Percentiles rank a stretch among this genome's conserved stretches.
These are phyloP conservation scores for Rhagophthalmus giganteus DNA, from an alignment of 2,888 invertebrate genomes.

Conservation along the genomic window DNA sequence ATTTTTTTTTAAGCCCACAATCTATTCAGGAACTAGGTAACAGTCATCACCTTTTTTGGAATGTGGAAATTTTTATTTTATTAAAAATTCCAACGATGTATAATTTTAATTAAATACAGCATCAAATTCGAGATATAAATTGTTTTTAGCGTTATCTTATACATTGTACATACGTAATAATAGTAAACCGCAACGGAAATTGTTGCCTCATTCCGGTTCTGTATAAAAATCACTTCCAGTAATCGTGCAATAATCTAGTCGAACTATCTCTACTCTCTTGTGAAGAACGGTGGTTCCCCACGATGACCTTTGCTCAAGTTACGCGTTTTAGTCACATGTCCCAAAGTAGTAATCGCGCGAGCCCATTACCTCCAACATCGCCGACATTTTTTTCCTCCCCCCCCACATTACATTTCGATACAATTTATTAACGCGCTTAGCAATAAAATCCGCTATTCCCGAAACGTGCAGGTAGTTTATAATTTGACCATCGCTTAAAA, in stretches of 20 bases:
- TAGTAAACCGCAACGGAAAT: not conserved
- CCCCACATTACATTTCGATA: not conserved
- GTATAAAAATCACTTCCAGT: not conserved
- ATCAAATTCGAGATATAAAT: too few species aligned
- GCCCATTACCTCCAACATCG: not conserved
- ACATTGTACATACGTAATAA: too few species aligned
- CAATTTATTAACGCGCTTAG: not conserved
- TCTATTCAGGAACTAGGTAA: too few species aligned
- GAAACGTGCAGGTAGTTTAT: not conserved
- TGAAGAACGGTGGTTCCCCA: constrained; percentile 28
- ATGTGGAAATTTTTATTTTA: too few species aligned
- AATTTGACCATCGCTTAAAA: not conserved
- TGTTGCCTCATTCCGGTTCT: not conserved
- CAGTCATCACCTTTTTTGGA: too few species aligned
- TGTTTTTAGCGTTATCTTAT: too few species aligned
- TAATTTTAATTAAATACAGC: too few species aligned
- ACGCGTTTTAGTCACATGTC: constrained; percentile 4
- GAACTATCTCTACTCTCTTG: too few species aligned
- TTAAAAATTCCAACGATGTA: too few species aligned
- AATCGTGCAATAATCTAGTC: constrained; percentile 1
- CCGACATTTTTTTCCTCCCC: not conserved
- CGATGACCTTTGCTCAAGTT: constrained; percentile 10
- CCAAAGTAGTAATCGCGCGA: not conserved
- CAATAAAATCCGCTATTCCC: not conserved
- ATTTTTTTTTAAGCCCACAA: too few species aligned